A percentile compares a stretch with the other conserved stretches of the same genome.
Evolutionary conservation across 2,888 invertebrate species (phyloP).

Genomic region (Eupsilia transversa): DNA sequence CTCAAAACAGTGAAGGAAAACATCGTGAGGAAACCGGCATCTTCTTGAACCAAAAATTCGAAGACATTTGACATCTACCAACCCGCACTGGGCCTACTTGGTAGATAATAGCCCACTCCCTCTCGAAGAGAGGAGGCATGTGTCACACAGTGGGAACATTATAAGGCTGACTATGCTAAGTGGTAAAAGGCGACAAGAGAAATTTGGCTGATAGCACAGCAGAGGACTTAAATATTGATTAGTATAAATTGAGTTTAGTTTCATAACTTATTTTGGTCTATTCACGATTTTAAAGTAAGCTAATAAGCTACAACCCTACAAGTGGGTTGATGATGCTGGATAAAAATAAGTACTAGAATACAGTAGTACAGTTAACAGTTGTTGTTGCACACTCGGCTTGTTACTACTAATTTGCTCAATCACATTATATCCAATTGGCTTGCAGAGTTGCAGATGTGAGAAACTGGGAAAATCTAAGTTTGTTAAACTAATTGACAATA

Average conservation of each 20-base stretch:
- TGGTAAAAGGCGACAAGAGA: neutral
- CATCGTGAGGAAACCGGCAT: no score
- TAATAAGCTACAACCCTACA: neutral
- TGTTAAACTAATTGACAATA: neutral
- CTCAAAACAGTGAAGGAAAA: no score
- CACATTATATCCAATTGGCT: constrained; percentile 22
- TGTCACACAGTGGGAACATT: no score
- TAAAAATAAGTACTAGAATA: neutral
- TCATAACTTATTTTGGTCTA: neutral
- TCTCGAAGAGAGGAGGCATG: no score
- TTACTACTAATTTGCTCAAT: constrained; percentile 24
- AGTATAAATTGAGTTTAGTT: neutral
- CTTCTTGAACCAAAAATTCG: no score
- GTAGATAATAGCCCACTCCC: no score
- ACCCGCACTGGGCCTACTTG: no score
- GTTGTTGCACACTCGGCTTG: neutral
- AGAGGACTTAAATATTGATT: neutral
- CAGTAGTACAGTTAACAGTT: neutral
- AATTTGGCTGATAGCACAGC: neutral
- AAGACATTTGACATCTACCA: no score
- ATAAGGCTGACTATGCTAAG: no score
- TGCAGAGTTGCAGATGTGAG: neutral
- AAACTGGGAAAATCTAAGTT: neutral
- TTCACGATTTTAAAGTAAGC: neutral
- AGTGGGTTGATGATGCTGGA: neutral